These are phyloP conservation scores for Eutolmus rufibarbis DNA, from an alignment of 2,888 invertebrate genomes.

Conservation along the genomic window DNA sequence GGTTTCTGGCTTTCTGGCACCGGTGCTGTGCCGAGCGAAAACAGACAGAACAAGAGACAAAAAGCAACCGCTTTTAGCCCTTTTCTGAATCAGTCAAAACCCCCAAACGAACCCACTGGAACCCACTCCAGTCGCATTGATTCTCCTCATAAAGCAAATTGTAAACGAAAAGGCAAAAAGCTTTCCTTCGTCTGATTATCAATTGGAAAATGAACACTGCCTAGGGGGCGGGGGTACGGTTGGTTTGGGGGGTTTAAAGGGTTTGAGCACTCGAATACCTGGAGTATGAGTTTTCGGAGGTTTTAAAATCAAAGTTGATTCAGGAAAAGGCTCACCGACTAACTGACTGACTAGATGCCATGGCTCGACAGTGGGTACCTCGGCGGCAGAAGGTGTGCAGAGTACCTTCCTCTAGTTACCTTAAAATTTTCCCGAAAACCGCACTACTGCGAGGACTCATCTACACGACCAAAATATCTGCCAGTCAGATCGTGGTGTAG, in stretches of 20 bases:
- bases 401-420: neutral
- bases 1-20: neutral
- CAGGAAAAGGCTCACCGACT: slow-evolving; percentile 23
- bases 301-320: slow-evolving; percentile 29
- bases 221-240: neutral
- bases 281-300: neutral
- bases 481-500: neutral
- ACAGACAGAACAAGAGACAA: slow-evolving; percentile 15
- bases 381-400: slow-evolving; percentile 13
- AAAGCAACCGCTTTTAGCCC: slow-evolving; percentile 24
- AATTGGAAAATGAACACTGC: slow-evolving; percentile 34
- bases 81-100: neutral
- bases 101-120: neutral
- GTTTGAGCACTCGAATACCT: neutral
- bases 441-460: neutral
- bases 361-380: neutral
- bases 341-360: neutral
- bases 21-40: neutral
- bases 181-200: slow-evolving; percentile 39
- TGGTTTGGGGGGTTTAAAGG: neutral
- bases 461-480: neutral
- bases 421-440: slow-evolving; percentile 28
- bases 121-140: neutral
- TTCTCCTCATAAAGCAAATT: slow-evolving; percentile 37
- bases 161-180: slow-evolving; percentile 37